Percentiles rank a stretch among this genome's conserved stretches.
These are phyloP conservation scores for Myotis myotis DNA, from an alignment of 2,797 vertebrate species.

Conservation along the genomic window DNA sequence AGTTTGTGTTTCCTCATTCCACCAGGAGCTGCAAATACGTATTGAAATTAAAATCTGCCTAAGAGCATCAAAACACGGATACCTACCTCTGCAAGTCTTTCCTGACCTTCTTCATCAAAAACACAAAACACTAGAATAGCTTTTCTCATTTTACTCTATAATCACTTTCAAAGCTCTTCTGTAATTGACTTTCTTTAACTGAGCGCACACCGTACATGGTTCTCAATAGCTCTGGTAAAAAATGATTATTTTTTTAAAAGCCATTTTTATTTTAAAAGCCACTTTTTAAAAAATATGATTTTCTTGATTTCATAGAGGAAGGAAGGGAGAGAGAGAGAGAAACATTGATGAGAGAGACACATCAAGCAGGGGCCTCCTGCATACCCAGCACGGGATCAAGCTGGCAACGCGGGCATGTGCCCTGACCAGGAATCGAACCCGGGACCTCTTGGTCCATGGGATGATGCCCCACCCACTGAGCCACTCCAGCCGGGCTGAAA, in stretches of 20 bases:
- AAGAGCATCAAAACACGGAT: neutral
- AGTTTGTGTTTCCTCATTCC: neutral
- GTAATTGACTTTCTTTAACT: neutral
- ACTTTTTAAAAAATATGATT: neutral
- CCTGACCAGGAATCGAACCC: no score
- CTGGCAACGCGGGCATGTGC: no score
- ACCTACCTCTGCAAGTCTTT: neutral
- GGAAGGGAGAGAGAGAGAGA: no score
- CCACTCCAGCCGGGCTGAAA: neutral
- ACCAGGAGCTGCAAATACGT: neutral
- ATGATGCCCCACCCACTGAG: no score
- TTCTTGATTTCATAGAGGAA: no score
- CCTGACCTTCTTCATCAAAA: neutral
- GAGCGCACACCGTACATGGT: neutral
- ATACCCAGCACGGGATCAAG: no score
- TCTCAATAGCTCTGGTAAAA: neutral
- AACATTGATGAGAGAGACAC: no score
- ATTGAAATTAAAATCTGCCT: constrained; percentile 3
- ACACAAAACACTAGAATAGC: neutral
- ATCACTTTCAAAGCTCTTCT: neutral
- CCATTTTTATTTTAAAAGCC: neutral
- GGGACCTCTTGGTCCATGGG: no score
- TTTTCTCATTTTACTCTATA: constrained; percentile 5
- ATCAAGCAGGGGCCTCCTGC: no score
- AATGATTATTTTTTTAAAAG: constrained; percentile 2